Evolutionary conservation across 2,797 vertebrate species (phyloP).

Genomic region (Remorina albescens): DNA sequence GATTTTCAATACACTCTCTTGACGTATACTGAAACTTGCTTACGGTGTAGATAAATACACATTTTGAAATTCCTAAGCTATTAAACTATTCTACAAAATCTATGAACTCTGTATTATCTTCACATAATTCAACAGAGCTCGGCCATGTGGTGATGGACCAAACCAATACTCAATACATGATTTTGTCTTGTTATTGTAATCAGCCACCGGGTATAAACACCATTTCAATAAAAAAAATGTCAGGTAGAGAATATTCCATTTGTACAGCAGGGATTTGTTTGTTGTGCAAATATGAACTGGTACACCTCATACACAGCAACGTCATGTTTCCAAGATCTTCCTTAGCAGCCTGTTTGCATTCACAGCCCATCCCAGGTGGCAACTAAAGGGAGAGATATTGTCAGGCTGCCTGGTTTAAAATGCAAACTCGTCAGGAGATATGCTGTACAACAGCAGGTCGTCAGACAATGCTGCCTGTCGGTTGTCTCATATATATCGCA

Average conservation of each 20-base stretch:
- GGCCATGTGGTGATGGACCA: neutral
- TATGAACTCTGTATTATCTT: neutral
- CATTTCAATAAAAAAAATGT: neutral
- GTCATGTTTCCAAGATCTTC: slow-evolving; percentile 68
- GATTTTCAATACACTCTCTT: no score
- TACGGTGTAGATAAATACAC: neutral
- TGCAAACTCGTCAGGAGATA: slow-evolving; percentile 67
- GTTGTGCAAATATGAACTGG: slow-evolving; percentile 65
- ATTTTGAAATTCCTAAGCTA: neutral
- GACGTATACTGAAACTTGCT: neutral
- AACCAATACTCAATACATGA: slow-evolving; percentile 24
- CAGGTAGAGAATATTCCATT: slow-evolving; percentile 54
- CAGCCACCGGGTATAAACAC: slow-evolving; percentile 41
- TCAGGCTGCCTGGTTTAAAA: slow-evolving; percentile 63
- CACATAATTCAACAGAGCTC: slow-evolving; percentile 17
- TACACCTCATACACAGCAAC: slow-evolving; percentile 64
- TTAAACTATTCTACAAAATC: neutral
- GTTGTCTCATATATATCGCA: slow-evolving; percentile 4
- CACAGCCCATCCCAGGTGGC: slow-evolving; percentile 72
- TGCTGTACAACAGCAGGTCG: slow-evolving; percentile 54
- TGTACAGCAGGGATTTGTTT: slow-evolving; percentile 55
- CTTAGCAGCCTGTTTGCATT: slow-evolving; percentile 81
- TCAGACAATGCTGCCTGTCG: slow-evolving; percentile 30
- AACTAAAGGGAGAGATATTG: slow-evolving; percentile 67
- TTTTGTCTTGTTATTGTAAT: slow-evolving; percentile 51